These are phyloP conservation scores for Eristalis intricaria DNA, from an alignment of 2,888 invertebrate species.

Conservation along the genomic window DNA sequence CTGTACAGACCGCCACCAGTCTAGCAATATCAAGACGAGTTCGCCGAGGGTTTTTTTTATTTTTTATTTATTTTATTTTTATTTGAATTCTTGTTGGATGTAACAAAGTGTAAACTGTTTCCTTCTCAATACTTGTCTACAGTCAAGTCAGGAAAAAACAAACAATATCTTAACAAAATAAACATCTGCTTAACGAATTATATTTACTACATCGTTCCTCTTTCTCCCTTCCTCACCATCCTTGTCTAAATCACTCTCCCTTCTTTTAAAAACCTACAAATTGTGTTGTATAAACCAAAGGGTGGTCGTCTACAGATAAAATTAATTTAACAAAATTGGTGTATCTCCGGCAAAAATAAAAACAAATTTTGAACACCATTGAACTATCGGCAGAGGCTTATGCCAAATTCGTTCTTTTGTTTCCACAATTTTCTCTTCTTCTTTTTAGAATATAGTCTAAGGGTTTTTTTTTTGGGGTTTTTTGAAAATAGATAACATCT, in stretches of 20 bases:
- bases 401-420: background rate
- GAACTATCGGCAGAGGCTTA: background rate
- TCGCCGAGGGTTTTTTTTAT: no score
- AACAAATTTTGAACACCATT: conserved; percentile 35
- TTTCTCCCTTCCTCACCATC: background rate
- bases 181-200: background rate
- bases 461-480: no score
- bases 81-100: conserved; percentile 35
- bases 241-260: background rate
- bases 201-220: background rate
- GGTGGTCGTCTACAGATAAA: conserved; percentile 12
- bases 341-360: background rate
- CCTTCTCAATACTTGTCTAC: background rate
- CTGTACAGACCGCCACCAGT: no score
- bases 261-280: background rate
- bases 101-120: conserved; percentile 62
- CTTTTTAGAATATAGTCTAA: conserved; percentile 4
- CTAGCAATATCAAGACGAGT: no score
- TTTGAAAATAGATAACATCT: conserved; percentile 1
- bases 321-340: background rate
- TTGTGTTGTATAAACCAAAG: background rate
- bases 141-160: background rate
- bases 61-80: conserved; percentile 11
- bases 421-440: background rate
- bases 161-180: background rate